These are phyloP conservation scores for Anorthoa munda DNA, from an alignment of 2,888 invertebrate species.

Conservation along the genomic window DNA sequence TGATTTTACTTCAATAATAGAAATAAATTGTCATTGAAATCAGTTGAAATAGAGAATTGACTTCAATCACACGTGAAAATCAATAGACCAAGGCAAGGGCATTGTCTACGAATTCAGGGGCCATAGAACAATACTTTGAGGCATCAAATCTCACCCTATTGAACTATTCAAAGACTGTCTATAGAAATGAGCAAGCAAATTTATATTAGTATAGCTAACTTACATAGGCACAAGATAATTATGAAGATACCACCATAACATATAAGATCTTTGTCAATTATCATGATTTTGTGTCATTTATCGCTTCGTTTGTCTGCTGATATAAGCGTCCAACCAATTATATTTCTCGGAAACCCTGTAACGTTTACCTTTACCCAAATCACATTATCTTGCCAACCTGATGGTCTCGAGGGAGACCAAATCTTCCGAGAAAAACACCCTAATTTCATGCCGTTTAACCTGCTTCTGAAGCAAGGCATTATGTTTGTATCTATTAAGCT, in stretches of 20 bases:
- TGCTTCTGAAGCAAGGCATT: conserved; percentile 9
- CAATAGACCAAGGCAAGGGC: conserved; percentile 43
- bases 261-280: neutral
- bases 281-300: neutral
- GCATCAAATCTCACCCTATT: conserved; percentile 35
- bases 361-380: conserved; percentile 40
- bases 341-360: conserved; percentile 12
- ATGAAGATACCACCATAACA: neutral
- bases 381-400: conserved; percentile 40
- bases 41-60: conserved; percentile 30
- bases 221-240: conserved; percentile 1
- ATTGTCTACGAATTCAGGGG: conserved; percentile 36
- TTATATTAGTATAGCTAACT: conserved; percentile 7
- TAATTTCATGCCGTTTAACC: conserved; percentile 48
- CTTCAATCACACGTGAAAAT: conserved; percentile 33
- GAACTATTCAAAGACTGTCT: conserved; percentile 18
- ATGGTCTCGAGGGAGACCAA: conserved; percentile 32
- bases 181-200: conserved; percentile 1
- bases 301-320: neutral
- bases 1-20: conserved; percentile 31
- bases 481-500: conserved; percentile 15
- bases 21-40: conserved; percentile 48
- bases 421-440: conserved; percentile 16
- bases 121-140: conserved; percentile 54
- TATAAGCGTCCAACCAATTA: conserved; percentile 15